Conservation (phyloP, 2,797 vertebrate genomes). For the Huso huso region DNA sequence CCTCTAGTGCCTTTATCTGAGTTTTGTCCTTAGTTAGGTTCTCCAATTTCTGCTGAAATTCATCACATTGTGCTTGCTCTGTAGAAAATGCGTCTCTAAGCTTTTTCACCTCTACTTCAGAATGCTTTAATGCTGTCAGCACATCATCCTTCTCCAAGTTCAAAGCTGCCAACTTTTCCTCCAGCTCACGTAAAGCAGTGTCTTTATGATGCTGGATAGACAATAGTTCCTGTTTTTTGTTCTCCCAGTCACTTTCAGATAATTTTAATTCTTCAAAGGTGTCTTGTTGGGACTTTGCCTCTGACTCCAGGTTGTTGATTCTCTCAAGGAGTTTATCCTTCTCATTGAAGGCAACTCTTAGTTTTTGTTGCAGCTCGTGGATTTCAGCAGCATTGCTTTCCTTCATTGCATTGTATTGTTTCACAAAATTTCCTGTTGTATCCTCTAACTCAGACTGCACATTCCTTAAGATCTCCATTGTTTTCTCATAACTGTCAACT, state of each 20-base stretch:
- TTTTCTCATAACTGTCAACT: slow-evolving; percentile 63
- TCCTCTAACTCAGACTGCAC: slow-evolving; percentile 73
- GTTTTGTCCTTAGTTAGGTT: slow-evolving; percentile 45
- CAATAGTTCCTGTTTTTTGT: slow-evolving; percentile 55
- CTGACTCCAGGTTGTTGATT: slow-evolving; percentile 49
- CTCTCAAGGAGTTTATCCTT: slow-evolving; percentile 63
- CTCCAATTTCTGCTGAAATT: slow-evolving; percentile 48
- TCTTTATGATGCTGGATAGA: slow-evolving; percentile 60
- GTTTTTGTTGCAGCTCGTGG: slow-evolving; percentile 68
- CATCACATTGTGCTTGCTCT: slow-evolving; percentile 34
- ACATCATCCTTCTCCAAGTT: slow-evolving; percentile 50
- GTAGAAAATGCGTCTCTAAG: slow-evolving; percentile 42
- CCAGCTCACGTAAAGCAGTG: slow-evolving; percentile 49
- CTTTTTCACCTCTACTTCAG: slow-evolving; percentile 38
- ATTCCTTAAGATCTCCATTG: slow-evolving; percentile 66
- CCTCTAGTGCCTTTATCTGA: slow-evolving; percentile 43
- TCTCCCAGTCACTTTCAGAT: slow-evolving; percentile 50
- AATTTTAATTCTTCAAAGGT: slow-evolving; percentile 52
- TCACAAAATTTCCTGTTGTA: slow-evolving; percentile 72
- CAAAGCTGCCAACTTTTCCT: slow-evolving; percentile 46
- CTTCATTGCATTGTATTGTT: slow-evolving; percentile 74
- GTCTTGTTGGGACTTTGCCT: slow-evolving; percentile 42
- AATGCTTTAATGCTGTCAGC: slow-evolving; percentile 45
- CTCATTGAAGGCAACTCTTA: slow-evolving; percentile 65
- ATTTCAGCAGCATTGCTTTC: slow-evolving; percentile 69